A percentile compares a stretch with the other conserved stretches of the same genome.
Conservation (phyloP, 2,797 vertebrate genomes). For the Molossus molossus region DNA sequence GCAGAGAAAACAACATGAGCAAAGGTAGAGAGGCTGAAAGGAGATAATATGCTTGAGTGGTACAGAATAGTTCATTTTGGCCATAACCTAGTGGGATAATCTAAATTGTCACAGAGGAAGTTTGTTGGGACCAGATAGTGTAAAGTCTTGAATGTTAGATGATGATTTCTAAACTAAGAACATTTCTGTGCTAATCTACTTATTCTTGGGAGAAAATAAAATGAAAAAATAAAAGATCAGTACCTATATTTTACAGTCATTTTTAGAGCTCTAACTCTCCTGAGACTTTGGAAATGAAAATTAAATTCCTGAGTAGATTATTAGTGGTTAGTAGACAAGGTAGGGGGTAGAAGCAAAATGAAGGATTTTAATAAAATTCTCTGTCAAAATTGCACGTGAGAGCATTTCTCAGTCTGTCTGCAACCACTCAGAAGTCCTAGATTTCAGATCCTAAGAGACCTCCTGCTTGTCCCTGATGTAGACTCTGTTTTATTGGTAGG, state of each 20-base stretch:
- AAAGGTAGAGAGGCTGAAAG: neutral
- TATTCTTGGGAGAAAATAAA: conserved; percentile 71
- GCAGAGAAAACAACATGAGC: neutral
- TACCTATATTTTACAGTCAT: conserved; percentile 74
- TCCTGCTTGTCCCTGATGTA: conserved; percentile 81
- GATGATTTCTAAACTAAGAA: conserved; percentile 66
- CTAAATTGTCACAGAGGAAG: neutral
- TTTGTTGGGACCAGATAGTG: neutral
- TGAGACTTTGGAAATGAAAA: conserved; percentile 84
- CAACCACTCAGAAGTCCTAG: conserved; percentile 76
- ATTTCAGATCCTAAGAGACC: conserved; percentile 79
- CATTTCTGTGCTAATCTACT: conserved; percentile 49
- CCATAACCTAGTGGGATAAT: neutral
- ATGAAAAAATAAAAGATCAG: conserved; percentile 61
- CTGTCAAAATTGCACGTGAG: conserved; percentile 76
- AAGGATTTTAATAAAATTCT: conserved; percentile 86
- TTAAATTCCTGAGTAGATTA: conserved; percentile 86
- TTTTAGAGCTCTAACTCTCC: conserved; percentile 77
- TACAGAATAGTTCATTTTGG: neutral
- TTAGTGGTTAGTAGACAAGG: conserved; percentile 81
- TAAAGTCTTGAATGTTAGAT: conserved; percentile 43
- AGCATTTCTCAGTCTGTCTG: conserved; percentile 76
- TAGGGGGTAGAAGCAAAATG: conserved; percentile 84
- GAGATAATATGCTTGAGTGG: neutral
- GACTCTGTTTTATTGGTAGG: conserved; percentile 75